phyloP scores from a whole-genome alignment of 2,888 invertebrate genomes.

The Eupithecia inturbata region DNA sequence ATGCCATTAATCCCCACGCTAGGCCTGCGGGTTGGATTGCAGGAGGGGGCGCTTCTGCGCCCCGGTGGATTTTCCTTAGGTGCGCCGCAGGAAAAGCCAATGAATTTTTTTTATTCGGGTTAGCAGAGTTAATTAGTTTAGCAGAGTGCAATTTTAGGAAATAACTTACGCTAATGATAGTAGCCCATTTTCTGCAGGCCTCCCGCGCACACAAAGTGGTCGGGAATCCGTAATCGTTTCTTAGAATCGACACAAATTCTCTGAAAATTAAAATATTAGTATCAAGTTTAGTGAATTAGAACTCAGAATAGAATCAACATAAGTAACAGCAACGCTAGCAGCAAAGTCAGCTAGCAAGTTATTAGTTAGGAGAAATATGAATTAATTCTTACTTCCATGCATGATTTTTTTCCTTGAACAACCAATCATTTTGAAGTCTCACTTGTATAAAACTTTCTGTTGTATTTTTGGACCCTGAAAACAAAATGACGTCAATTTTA shows the following conservation, averaged over 20 bases:
- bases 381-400: constrained; percentile 74
- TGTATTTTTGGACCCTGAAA: constrained; percentile 78
- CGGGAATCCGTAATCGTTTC: constrained; percentile 74
- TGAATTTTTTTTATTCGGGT: no score
- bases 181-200: constrained; percentile 72
- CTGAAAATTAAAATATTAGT: constrained; percentile 51
- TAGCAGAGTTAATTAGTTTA: no score
- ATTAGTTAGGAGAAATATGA: background rate
- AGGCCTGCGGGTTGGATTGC: no score
- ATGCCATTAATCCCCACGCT: no score
- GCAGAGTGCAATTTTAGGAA: no score
- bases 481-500: constrained; percentile 14
- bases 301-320: background rate
- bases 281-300: background rate
- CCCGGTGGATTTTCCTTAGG: no score
- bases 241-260: constrained; percentile 67
- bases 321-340: background rate
- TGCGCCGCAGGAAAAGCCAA: no score
- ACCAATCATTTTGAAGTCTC: constrained; percentile 76
- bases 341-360: background rate
- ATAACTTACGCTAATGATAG: constrained; percentile 67
- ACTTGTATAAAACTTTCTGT: constrained; percentile 79
- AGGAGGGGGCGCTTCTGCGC: no score
- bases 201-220: constrained; percentile 67
- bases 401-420: constrained; percentile 75